Evolutionary conservation across 2,113 vertebrate genomes (phyloP).

Genomic region (Hippocampus barbouri): DNA sequence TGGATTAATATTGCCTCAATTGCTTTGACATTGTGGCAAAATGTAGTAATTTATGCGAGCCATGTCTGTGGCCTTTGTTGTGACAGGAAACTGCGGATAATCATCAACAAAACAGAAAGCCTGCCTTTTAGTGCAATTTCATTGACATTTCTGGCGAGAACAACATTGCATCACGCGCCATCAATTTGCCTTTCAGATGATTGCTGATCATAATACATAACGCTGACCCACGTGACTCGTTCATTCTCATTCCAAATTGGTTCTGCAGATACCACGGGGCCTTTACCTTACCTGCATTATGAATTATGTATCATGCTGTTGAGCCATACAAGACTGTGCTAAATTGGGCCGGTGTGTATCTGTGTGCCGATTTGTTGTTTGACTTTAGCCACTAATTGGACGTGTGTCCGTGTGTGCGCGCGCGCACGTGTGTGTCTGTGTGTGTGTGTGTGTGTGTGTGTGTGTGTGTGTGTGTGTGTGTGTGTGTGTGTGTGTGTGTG

Average conservation of each 20-base stretch:
- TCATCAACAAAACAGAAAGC: not conserved
- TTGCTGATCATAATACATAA: not conserved
- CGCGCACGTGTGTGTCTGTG: not conserved
- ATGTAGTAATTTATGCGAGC: not conserved
- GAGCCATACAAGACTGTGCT: slow-evolving; percentile 25
- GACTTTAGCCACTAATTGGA: slow-evolving; percentile 51
- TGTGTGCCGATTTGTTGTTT: slow-evolving; percentile 33
- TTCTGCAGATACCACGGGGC: slow-evolving; percentile 6
- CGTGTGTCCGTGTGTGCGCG: not conserved
- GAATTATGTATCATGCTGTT: slow-evolving; percentile 33
- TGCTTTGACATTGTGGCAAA: not conserved
- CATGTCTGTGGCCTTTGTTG: too few relatives aligned
- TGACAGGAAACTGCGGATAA: too few relatives aligned
- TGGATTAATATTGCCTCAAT: too few relatives aligned
- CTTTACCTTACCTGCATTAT: slow-evolving; percentile 37
- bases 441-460: slow-evolving; percentile 24
- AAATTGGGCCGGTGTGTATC: slow-evolving; percentile 36
- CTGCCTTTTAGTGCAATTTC: not conserved
- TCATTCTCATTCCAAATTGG: slow-evolving; percentile 5
- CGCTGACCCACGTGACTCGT: not conserved
- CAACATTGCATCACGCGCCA: not conserved
- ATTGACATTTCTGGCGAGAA: not conserved
- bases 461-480: slow-evolving; percentile 15
- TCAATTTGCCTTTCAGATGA: not conserved
- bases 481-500: slow-evolving; percentile 20